phyloP scores from a whole-genome alignment of 2,888 invertebrate genomes.

The Sphecodes monilicornis region DNA sequence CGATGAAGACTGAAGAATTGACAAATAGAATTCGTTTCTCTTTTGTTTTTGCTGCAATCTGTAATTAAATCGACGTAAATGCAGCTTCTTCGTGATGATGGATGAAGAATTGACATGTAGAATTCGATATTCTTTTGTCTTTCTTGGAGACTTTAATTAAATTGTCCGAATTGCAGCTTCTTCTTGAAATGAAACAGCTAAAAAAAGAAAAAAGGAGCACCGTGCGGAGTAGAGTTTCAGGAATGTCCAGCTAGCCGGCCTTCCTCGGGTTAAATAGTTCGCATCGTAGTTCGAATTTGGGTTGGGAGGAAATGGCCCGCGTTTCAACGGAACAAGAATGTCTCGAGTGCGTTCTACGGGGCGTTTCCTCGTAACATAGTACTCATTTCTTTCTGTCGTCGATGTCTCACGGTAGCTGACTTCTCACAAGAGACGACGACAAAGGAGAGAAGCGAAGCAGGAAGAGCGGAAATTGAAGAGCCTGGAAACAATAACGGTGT shows the following conservation, averaged over 20 bases:
- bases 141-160: background rate
- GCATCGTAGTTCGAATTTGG: constrained; percentile 52
- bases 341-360: constrained; percentile 56
- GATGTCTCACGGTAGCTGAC: constrained; percentile 57
- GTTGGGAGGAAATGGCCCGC: constrained; percentile 55
- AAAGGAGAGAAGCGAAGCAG: constrained; percentile 38
- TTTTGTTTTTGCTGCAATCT: background rate
- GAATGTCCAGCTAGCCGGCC: constrained; percentile 14
- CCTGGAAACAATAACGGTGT: constrained; percentile 48
- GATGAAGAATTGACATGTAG: background rate
- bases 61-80: background rate
- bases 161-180: background rate
- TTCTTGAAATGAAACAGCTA: background rate
- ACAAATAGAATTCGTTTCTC: background rate
- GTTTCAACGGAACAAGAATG: constrained; percentile 60
- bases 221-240: background rate
- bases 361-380: constrained; percentile 58
- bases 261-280: constrained; percentile 16
- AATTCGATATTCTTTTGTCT: background rate
- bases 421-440: constrained; percentile 43
- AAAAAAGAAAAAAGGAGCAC: background rate
- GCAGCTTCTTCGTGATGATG: background rate
- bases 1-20: background rate
- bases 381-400: constrained; percentile 49
- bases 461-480: constrained; percentile 46